Conservation (phyloP, 2,888 invertebrate species). For the Heliconius charithonia region DNA sequence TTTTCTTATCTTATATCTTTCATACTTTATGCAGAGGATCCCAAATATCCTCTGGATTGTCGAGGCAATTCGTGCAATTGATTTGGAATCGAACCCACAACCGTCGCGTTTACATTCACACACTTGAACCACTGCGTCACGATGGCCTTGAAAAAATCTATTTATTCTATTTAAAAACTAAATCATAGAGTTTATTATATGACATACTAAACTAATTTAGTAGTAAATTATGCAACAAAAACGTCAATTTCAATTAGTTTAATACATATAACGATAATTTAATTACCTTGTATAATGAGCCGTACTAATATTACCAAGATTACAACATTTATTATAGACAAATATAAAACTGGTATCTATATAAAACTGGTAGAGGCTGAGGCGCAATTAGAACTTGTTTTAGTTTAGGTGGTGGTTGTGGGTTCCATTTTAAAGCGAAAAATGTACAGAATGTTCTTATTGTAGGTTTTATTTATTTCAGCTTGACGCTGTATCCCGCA, state of each 20-base stretch:
- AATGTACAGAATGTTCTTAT: too few species aligned
- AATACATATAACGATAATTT: not conserved
- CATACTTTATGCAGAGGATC: too few species aligned
- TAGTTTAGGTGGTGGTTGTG: not conserved
- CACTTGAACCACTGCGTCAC: too few species aligned
- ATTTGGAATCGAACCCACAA: too few species aligned
- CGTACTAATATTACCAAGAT: not conserved
- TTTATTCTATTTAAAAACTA: not conserved
- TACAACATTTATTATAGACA: not conserved
- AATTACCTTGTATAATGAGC: conserved; percentile 3
- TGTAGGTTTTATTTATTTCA: too few species aligned
- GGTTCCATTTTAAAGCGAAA: not conserved
- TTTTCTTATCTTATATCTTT: too few species aligned
- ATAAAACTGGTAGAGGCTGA: not conserved
- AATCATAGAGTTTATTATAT: not conserved
- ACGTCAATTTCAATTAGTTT: not conserved
- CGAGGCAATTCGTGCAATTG: too few species aligned
- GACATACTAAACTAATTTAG: conserved; percentile 1
- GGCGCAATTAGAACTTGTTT: not conserved
- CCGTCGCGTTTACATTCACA: too few species aligned
- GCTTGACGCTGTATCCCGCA: too few species aligned
- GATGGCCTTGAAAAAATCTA: too few species aligned
- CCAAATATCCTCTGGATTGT: too few species aligned
- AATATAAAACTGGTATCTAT: not conserved
- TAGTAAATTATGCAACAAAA: not conserved